These are phyloP conservation scores for Leptinotarsa haldemani DNA, from an alignment of 2,888 invertebrate species.

Conservation along the genomic window DNA sequence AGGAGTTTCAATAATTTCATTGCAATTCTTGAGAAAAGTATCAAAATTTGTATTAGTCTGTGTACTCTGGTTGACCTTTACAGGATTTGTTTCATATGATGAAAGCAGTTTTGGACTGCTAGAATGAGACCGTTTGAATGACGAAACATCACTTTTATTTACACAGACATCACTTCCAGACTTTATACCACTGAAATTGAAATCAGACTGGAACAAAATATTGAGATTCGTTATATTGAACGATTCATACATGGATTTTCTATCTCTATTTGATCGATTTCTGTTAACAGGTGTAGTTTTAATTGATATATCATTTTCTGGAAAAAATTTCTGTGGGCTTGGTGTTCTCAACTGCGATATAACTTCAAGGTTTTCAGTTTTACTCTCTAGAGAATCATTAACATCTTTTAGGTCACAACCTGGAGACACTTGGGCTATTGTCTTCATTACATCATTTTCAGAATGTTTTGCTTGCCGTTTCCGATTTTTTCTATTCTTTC, in stretches of 20 bases:
- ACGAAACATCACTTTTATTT: conserved; percentile 9
- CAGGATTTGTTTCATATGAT: conserved; percentile 49
- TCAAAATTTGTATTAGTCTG: conserved; percentile 43
- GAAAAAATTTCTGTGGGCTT: neutral
- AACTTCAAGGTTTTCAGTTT: neutral
- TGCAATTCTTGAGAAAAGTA: conserved; percentile 23
- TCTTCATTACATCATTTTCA: neutral
- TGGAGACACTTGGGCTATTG: neutral
- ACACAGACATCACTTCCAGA: conserved; percentile 36
- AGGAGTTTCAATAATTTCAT: conserved; percentile 39
- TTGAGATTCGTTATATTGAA: conserved; percentile 54
- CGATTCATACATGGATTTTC: conserved; percentile 30
- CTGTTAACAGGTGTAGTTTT: conserved; percentile 45
- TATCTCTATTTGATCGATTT: conserved; percentile 37
- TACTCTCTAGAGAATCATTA: neutral
- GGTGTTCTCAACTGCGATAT: neutral
- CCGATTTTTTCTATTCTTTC: conserved; percentile 14
- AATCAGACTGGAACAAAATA: conserved; percentile 50
- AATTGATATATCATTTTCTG: neutral
- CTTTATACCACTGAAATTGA: conserved; percentile 36
- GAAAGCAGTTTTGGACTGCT: conserved; percentile 52
- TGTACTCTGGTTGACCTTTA: conserved; percentile 32
- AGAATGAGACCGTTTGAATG: conserved; percentile 45
- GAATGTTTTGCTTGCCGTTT: conserved; percentile 2
- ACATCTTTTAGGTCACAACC: neutral